Evolutionary conservation across 2,888 invertebrate genomes (phyloP).

Genomic region (Parnassius mnemosyne): DNA sequence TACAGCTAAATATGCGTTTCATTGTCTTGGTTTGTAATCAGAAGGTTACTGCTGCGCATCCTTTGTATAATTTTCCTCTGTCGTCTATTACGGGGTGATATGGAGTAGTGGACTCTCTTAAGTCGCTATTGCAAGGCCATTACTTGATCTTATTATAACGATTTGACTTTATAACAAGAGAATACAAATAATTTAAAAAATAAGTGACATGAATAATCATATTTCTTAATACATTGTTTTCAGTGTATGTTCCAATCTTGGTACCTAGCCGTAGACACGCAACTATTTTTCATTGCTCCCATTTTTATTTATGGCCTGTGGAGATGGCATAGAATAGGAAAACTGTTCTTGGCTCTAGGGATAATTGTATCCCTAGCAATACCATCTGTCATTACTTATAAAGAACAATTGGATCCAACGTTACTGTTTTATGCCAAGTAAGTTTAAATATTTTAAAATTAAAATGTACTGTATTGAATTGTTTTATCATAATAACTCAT

Average conservation of each 20-base stretch:
- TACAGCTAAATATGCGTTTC: no score
- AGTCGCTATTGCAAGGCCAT: no score
- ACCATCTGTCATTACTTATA: slow-evolving; percentile 81
- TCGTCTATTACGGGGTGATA: no score
- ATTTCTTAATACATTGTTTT: slow-evolving; percentile 36
- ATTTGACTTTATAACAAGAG: no score
- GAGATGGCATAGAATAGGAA: slow-evolving; percentile 82
- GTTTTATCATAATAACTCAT: no score
- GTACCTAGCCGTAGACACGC: slow-evolving; percentile 84
- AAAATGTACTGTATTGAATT: no score
- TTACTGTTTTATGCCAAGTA: slow-evolving; percentile 85
- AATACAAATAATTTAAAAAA: no score
- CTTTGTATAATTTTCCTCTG: no score
- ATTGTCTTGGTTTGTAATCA: no score
- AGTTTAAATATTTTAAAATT: slow-evolving; percentile 42
- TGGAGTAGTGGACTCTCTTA: no score
- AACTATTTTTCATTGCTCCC: slow-evolving; percentile 84
- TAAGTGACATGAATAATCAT: not conserved
- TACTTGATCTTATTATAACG: no score
- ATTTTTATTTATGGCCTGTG: slow-evolving; percentile 84
- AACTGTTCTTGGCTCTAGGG: slow-evolving; percentile 70
- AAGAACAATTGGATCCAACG: slow-evolving; percentile 83
- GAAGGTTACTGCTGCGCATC: no score
- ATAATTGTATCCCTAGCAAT: slow-evolving; percentile 72
- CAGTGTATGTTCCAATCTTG: slow-evolving; percentile 88